Percentiles rank a stretch among this genome's conserved stretches.
phyloP scores from a whole-genome alignment of 2,888 invertebrate species.

The Stramonita haemastoma region DNA sequence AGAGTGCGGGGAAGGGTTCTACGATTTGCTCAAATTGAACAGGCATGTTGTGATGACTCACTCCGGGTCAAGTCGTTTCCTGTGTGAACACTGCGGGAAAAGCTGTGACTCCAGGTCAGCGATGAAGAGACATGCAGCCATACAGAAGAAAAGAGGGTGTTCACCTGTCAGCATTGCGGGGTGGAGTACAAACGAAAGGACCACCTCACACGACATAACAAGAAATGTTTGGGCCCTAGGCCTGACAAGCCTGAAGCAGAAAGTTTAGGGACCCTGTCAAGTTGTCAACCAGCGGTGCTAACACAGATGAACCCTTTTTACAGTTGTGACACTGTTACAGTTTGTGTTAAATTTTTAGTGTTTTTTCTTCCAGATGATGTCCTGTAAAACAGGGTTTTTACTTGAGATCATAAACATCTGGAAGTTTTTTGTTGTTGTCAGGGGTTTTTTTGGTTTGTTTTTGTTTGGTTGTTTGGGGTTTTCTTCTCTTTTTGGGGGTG shows the following conservation, averaged over 20 bases:
- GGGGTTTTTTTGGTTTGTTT: too few relatives aligned
- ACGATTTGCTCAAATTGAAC: constrained; percentile 12
- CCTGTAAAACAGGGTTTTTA: too few relatives aligned
- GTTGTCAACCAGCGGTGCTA: too few relatives aligned
- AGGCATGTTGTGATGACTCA: not conserved
- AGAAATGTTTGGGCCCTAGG: not conserved
- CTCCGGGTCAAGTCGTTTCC: constrained; percentile 5
- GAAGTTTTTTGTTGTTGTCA: too few relatives aligned
- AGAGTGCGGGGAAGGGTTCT: constrained; percentile 30
- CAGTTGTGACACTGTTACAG: too few relatives aligned
- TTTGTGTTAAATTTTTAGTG: too few relatives aligned
- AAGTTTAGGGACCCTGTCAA: not conserved
- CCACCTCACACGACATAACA: constrained; percentile 23
- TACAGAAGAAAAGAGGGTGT: constrained; percentile 2
- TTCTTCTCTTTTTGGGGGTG: too few relatives aligned
- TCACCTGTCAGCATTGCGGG: constrained; percentile 19
- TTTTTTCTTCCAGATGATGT: too few relatives aligned
- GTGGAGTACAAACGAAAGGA: constrained; percentile 26
- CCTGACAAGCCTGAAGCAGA: not conserved
- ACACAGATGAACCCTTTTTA: too few relatives aligned
- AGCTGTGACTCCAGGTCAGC: constrained; percentile 16
- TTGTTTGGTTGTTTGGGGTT: too few relatives aligned
- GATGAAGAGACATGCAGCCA: constrained; percentile 15
- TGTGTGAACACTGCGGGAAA: constrained; percentile 39
- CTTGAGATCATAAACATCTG: too few relatives aligned